Conservation (phyloP, 2,113 vertebrate genomes). For the Dipodomys spectabilis region DNA sequence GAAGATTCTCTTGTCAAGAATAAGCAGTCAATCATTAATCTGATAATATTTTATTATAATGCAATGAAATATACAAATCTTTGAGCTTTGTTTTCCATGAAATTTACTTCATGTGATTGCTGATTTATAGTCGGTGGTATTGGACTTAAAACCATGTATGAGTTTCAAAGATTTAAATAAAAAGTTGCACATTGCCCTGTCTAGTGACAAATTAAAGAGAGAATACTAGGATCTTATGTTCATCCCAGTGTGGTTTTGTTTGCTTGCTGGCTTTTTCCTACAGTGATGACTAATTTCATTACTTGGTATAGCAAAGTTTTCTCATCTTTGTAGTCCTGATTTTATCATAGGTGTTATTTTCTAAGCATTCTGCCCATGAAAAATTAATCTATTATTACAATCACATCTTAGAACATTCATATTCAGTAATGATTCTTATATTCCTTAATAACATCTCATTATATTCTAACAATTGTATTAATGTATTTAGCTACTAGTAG, state of each 20-base stretch:
- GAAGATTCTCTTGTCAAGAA: neutral
- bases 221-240: neutral
- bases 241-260: neutral
- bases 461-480: too few relatives aligned
- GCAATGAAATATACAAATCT: neutral
- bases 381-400: constrained; percentile 1
- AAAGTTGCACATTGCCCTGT: neutral
- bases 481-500: too few relatives aligned
- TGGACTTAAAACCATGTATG: neutral
- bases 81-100: neutral
- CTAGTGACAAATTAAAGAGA: neutral
- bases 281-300: neutral
- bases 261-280: neutral
- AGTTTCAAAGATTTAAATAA: neutral
- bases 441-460: neutral
- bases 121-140: neutral
- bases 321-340: neutral
- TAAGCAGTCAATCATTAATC: neutral
- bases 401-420: neutral
- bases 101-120: neutral
- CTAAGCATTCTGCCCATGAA: neutral
- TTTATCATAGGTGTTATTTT: constrained; percentile 23
- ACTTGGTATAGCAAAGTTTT: neutral
- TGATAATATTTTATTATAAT: constrained; percentile 38
- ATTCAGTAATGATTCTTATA: neutral